These are phyloP conservation scores for Tribolium freemani DNA, from an alignment of 2,888 invertebrate genomes.

Conservation along the genomic window DNA sequence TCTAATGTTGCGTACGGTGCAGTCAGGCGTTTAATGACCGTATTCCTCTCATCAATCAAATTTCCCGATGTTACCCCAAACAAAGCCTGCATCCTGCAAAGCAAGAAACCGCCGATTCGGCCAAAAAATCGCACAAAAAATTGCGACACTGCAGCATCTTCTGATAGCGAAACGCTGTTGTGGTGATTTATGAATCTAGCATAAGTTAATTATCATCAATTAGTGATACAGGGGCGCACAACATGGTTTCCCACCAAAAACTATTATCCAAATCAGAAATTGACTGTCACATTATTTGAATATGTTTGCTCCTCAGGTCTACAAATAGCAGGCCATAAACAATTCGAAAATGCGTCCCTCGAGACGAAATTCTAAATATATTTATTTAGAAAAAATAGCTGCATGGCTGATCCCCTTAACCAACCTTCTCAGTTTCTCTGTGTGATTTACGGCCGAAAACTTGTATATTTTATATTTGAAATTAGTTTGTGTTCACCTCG, in stretches of 20 bases:
- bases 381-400: not conserved
- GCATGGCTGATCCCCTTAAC: not conserved
- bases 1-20: conserved; percentile 7
- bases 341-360: not conserved
- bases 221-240: not conserved
- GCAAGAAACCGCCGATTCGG: conserved; percentile 24
- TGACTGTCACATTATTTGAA: not conserved
- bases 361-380: not conserved
- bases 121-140: conserved; percentile 32
- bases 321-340: not conserved
- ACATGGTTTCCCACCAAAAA: not conserved
- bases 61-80: conserved; percentile 36
- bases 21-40: conserved; percentile 38
- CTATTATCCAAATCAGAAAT: too few species aligned
- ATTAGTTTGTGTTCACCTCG: not conserved
- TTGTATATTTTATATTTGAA: not conserved
- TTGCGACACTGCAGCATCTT: conserved; percentile 27
- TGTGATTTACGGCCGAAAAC: not conserved
- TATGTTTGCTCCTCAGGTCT: not conserved
- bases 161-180: conserved; percentile 27
- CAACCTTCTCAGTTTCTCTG: not conserved
- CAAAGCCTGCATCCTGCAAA: conserved; percentile 30
- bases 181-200: conserved; percentile 30
- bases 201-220: conserved; percentile 39
- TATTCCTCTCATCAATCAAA: conserved; percentile 42